phyloP scores from a whole-genome alignment of 2,888 invertebrate genomes.

The Subacronicta megacephala region DNA sequence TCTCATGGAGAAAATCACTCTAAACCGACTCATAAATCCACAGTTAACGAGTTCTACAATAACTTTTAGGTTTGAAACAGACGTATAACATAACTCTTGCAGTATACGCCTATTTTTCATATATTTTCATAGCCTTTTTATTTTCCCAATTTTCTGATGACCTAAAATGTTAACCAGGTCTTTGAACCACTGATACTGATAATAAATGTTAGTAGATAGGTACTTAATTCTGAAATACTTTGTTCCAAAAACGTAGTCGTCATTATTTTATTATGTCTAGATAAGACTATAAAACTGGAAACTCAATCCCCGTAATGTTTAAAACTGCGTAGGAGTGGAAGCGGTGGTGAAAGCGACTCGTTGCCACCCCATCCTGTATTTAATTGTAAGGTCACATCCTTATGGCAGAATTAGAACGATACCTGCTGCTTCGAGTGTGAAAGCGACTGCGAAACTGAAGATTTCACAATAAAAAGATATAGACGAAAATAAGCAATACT shows the following conservation, averaged over 20 bases:
- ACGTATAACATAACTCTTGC: slow-evolving; percentile 7
- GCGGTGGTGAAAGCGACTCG: slow-evolving; percentile 3
- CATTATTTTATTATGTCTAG: slow-evolving; percentile 31
- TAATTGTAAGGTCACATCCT: not conserved
- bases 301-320: slow-evolving; percentile 3
- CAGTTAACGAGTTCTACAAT: slow-evolving; percentile 16
- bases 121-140: slow-evolving; percentile 18
- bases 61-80: slow-evolving; percentile 12
- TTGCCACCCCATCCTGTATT: slow-evolving; percentile 6
- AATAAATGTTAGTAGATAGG: slow-evolving; percentile 18
- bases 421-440: slow-evolving; percentile 39
- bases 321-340: slow-evolving; percentile 7
- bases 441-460: slow-evolving; percentile 35
- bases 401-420: slow-evolving; percentile 46
- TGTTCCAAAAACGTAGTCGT: slow-evolving; percentile 21
- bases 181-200: slow-evolving; percentile 27
- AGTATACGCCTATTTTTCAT: slow-evolving; percentile 10
- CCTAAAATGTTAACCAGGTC: slow-evolving; percentile 32
- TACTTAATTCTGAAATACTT: slow-evolving; percentile 14
- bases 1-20: slow-evolving; percentile 18
- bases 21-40: slow-evolving; percentile 24
- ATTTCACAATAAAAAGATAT: slow-evolving; percentile 1
- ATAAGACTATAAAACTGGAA: slow-evolving; percentile 29
- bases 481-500: too few species aligned
- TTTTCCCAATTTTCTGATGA: slow-evolving; percentile 14